Evolutionary conservation across 2,888 invertebrate genomes (phyloP).

Genomic region (Aleiodes leptofemur): DNA sequence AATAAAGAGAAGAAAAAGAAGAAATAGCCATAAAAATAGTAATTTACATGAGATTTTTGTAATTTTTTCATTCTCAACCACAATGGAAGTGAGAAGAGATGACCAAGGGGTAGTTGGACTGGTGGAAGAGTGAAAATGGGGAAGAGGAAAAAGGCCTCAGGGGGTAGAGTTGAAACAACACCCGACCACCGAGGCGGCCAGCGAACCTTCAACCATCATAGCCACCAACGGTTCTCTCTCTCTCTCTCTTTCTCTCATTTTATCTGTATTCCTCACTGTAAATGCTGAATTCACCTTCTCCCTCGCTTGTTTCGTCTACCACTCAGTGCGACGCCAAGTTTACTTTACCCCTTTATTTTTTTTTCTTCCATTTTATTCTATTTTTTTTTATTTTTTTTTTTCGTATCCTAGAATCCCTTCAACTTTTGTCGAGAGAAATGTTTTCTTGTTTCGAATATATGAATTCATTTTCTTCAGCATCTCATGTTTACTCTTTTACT

Average conservation of each 20-base stretch:
- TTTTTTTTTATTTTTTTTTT: conserved; percentile 2
- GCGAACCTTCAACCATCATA: conserved; percentile 48
- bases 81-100: conserved; percentile 32
- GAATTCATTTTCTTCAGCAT: conserved; percentile 25
- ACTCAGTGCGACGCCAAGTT: conserved; percentile 56
- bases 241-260: conserved; percentile 34
- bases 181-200: conserved; percentile 60
- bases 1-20: background rate
- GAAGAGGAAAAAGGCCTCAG: conserved; percentile 45
- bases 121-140: conserved; percentile 26
- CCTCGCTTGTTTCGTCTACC: conserved; percentile 49
- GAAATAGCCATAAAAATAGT: background rate
- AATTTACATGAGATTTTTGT: conserved; percentile 62
- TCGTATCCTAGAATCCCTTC: background rate
- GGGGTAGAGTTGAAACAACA: conserved; percentile 67
- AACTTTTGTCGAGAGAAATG: conserved; percentile 18
- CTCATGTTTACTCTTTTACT: background rate
- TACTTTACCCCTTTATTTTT: conserved; percentile 26
- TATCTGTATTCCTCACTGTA: conserved; percentile 49
- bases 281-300: conserved; percentile 66
- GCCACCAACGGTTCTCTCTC: conserved; percentile 14
- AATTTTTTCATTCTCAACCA: conserved; percentile 47
- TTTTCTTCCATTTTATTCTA: background rate
- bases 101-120: conserved; percentile 30
- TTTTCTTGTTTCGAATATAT: conserved; percentile 30